Conservation (phyloP, 2,113 vertebrate genomes). For the Crotalus helleri region DNA sequence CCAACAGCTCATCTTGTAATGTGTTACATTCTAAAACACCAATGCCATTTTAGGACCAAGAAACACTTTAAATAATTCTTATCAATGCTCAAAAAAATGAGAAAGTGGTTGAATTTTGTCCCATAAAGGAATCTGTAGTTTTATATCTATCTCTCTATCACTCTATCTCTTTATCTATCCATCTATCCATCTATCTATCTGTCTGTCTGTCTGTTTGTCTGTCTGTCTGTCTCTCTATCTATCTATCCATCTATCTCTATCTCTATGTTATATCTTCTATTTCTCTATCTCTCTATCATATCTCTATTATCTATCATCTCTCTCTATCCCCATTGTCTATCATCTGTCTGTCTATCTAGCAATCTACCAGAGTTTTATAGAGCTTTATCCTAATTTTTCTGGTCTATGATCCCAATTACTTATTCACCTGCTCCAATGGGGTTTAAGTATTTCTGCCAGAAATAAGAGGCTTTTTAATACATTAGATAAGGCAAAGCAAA, state of each 20-base stretch:
- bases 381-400: neutral
- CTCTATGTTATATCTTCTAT: no score
- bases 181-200: no score
- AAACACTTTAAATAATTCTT: neutral
- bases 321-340: no score
- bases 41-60: neutral
- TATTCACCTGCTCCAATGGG: neutral
- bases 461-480: neutral
- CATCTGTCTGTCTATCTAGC: no score
- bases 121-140: neutral
- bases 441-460: neutral
- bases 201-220: no score
- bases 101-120: neutral
- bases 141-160: no score
- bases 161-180: no score
- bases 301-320: no score
- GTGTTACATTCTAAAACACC: neutral
- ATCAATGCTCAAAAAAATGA: neutral
- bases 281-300: no score
- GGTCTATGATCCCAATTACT: neutral
- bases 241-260: no score
- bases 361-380: neutral
- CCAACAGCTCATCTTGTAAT: neutral
- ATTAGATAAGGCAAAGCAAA: neutral
- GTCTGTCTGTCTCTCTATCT: no score